Conservation (phyloP, 2,113 vertebrate genomes). For the Megaceryle torquata region DNA sequence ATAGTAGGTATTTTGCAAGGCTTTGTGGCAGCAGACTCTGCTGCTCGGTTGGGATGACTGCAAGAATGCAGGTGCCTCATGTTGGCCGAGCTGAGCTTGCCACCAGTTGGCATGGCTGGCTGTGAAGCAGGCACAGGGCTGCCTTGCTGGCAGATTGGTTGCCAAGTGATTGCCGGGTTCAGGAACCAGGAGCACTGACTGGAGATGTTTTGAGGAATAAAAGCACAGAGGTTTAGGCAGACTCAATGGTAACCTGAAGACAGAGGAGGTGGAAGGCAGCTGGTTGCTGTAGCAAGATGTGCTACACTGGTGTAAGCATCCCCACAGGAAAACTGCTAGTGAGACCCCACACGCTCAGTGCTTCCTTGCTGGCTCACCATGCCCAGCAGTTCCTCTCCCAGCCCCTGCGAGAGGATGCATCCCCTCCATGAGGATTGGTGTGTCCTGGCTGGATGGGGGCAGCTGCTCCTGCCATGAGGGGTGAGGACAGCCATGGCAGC, state of each 20-base stretch:
- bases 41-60: not conserved
- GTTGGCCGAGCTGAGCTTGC: not conserved
- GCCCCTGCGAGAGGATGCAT: accelerated
- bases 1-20: not conserved
- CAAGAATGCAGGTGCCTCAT: accelerated
- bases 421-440: accelerated
- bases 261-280: not conserved
- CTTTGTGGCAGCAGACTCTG: not conserved
- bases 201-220: not conserved
- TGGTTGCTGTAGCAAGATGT: not conserved
- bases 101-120: accelerated
- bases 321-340: accelerated
- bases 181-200: accelerated
- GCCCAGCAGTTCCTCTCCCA: not conserved
- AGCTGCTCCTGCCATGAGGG: accelerated
- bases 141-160: not conserved
- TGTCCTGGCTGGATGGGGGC: accelerated
- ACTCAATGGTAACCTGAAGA: not conserved
- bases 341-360: not conserved
- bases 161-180: not conserved
- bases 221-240: not conserved
- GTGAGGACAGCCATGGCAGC: not conserved
- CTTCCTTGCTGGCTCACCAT: not conserved
- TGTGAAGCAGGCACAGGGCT: not conserved
- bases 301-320: accelerated